Conservation (phyloP, 2,888 invertebrate species). For the Acanthopleura granulata region DNA sequence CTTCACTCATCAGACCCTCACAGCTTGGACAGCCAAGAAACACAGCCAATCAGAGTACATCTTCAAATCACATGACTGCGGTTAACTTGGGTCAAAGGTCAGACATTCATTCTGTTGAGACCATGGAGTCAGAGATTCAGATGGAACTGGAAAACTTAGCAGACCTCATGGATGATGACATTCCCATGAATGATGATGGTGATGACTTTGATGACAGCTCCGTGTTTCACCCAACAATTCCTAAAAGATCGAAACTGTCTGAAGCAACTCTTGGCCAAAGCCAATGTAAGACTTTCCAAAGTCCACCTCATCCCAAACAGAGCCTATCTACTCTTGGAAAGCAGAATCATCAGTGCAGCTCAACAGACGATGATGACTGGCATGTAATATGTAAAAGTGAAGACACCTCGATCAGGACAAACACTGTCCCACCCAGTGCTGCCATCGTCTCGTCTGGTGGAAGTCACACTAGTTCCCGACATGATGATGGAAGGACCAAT, state of each 20-base stretch:
- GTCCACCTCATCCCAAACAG: too few species aligned
- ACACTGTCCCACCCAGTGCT: too few species aligned
- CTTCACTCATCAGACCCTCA: neutral
- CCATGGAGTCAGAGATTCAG: neutral
- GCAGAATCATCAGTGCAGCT: too few species aligned
- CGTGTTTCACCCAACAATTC: neutral
- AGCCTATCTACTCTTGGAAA: too few species aligned
- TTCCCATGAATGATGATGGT: slow-evolving; percentile 4
- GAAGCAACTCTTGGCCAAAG: neutral
- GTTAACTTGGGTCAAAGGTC: neutral
- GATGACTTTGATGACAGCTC: neutral
- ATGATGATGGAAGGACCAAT: too few species aligned
- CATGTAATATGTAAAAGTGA: too few species aligned
- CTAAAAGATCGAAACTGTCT: neutral
- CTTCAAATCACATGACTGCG: neutral
- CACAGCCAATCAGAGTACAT: neutral
- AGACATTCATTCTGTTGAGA: neutral
- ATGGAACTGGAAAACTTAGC: slow-evolving; percentile 5
- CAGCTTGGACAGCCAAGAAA: neutral
- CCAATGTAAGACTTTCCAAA: too few species aligned
- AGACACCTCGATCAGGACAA: too few species aligned
- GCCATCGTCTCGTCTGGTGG: too few species aligned
- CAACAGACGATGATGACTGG: too few species aligned
- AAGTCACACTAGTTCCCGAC: too few species aligned
- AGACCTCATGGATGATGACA: slow-evolving; percentile 9